Conservation (phyloP, 2,113 vertebrate species). For the Lamprotornis superbus region DNA sequence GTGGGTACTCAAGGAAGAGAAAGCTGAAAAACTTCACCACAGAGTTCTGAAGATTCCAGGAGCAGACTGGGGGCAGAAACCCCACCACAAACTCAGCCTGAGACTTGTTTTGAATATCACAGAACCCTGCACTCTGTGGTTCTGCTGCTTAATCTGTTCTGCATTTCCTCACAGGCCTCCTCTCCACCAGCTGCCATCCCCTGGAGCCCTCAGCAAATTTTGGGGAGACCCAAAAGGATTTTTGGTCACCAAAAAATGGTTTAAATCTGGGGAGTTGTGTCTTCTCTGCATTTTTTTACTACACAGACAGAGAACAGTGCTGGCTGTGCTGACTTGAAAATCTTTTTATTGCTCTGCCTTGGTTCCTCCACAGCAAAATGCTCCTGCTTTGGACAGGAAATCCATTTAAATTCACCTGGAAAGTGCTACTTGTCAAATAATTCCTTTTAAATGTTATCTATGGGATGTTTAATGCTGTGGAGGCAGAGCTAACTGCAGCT, state of each 20-base stretch:
- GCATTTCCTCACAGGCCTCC: not conserved
- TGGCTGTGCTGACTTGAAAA: not conserved
- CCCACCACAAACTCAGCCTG: accelerated
- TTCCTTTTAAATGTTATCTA: not conserved
- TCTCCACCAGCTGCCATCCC: not conserved
- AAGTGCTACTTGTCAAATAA: not conserved
- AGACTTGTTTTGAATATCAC: not conserved
- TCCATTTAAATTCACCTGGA: not conserved
- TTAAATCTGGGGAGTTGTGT: not conserved
- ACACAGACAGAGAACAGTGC: not conserved
- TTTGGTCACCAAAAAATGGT: not conserved
- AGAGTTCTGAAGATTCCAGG: not conserved
- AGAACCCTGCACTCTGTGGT: not conserved
- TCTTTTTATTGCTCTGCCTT: not conserved
- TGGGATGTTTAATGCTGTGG: not conserved
- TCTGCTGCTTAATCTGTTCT: not conserved
- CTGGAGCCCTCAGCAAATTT: not conserved
- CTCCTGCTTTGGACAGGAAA: not conserved
- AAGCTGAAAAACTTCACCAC: not conserved
- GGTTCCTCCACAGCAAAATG: not conserved
- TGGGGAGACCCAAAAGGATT: not conserved
- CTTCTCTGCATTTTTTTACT: not conserved
- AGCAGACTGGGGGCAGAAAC: not conserved
- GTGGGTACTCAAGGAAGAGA: not conserved
- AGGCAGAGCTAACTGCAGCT: not conserved